These are phyloP conservation scores for Lepidotrigona ventralis DNA, from an alignment of 1,140 invertebrate species.

Conservation along the genomic window DNA sequence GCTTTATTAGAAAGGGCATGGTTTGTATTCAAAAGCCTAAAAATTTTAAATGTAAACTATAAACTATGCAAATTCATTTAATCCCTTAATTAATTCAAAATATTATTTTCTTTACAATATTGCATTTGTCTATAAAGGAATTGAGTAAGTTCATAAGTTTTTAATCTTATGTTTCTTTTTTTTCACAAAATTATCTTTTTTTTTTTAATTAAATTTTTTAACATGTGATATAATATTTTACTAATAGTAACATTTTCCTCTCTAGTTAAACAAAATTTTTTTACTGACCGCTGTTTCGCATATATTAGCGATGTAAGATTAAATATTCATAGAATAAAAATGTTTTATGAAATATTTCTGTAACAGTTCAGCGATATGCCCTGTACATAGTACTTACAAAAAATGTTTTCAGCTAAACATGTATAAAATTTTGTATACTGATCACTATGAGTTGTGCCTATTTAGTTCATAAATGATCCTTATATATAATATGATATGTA, in stretches of 20 bases:
- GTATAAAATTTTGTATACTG: constrained; percentile 10
- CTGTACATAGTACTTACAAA: constrained; percentile 13
- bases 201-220: neutral
- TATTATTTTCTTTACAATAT: constrained; percentile 1
- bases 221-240: neutral
- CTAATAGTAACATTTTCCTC: constrained; percentile 14
- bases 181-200: constrained; percentile 1
- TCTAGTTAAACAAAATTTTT: neutral
- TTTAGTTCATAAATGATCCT: constrained; percentile 28
- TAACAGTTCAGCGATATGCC: neutral
- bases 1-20: neutral
- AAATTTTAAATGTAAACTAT: constrained; percentile 19
- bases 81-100: constrained; percentile 1
- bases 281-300: neutral
- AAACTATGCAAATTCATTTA: constrained; percentile 24
- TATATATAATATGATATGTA: neutral
- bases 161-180: constrained; percentile 3
- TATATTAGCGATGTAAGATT: neutral
- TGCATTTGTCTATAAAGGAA: constrained; percentile 33
- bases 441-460: constrained; percentile 57
- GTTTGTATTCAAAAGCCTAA: constrained; percentile 4
- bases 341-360: constrained; percentile 8
- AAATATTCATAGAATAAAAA: constrained; percentile 4
- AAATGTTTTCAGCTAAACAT: neutral
- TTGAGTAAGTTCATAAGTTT: constrained; percentile 26